A percentile compares a stretch with the other conserved stretches of the same genome.
These are phyloP conservation scores for Hirtodrosophila histrioides DNA, from an alignment of 2,888 invertebrate species.

Conservation along the genomic window DNA sequence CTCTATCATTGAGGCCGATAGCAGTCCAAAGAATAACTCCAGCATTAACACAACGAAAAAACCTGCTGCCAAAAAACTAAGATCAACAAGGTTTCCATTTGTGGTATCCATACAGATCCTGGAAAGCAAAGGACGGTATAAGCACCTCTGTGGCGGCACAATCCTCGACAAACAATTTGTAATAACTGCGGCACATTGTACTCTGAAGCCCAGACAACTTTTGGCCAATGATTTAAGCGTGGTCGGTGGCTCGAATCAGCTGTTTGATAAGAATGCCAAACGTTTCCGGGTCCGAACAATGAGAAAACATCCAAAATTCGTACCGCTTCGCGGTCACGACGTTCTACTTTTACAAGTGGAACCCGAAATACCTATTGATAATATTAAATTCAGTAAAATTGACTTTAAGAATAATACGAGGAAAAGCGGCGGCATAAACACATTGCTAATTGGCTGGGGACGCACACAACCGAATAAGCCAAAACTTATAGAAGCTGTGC, in stretches of 20 bases:
- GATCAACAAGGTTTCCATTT: conserved; percentile 33
- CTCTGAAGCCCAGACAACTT: conserved; percentile 20
- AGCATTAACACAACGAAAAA: background rate
- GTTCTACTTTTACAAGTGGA: conserved; percentile 74
- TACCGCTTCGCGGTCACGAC: conserved; percentile 71
- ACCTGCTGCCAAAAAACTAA: background rate
- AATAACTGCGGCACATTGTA: conserved; percentile 82
- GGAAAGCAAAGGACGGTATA: conserved; percentile 32
- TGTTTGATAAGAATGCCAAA: conserved; percentile 37
- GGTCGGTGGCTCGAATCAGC: conserved; percentile 54
- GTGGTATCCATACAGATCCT: conserved; percentile 62
- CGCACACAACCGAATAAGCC: conserved; percentile 38
- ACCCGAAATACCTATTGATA: conserved; percentile 63
- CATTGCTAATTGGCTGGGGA: conserved; percentile 81
- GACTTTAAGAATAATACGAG: conserved; percentile 27
- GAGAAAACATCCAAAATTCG: conserved; percentile 66
- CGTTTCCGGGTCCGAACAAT: conserved; percentile 60
- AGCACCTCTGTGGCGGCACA: conserved; percentile 80
- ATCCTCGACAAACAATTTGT: conserved; percentile 76
- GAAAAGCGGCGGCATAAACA: conserved; percentile 1
- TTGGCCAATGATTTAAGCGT: conserved; percentile 47
- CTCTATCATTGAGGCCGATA: background rate
- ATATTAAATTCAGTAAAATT: conserved; percentile 42
- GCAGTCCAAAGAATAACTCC: background rate
- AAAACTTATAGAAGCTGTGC: conserved; percentile 61